A percentile compares a stretch with the other conserved stretches of the same genome.
These are phyloP conservation scores for Hyperopisus bebe DNA, from an alignment of 2,113 vertebrate species.

Conservation along the genomic window DNA sequence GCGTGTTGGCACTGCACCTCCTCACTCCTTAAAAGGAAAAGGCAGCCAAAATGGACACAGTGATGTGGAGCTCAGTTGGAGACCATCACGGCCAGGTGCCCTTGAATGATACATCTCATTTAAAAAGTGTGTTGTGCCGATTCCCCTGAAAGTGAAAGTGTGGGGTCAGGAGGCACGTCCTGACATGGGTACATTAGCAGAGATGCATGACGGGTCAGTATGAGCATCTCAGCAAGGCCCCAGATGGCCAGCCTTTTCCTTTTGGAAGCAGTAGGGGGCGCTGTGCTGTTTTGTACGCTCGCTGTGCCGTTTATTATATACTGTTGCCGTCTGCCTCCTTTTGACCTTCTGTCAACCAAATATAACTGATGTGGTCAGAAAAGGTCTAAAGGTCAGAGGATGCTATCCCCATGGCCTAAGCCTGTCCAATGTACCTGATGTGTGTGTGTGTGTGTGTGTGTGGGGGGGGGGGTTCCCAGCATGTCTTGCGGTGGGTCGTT, in stretches of 20 bases:
- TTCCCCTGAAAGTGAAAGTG: background rate
- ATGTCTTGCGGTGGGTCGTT: background rate
- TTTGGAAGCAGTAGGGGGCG: background rate
- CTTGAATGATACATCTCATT: background rate
- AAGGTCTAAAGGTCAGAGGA: constrained; percentile 30
- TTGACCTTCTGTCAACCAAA: constrained; percentile 29
- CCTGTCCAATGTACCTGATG: background rate
- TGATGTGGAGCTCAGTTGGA: background rate
- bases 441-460: background rate
- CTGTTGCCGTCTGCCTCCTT: constrained; percentile 16
- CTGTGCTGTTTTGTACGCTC: constrained; percentile 46
- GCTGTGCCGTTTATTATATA: constrained; percentile 7
- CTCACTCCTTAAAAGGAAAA: background rate
- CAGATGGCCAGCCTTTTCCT: background rate
- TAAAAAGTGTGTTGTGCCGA: background rate
- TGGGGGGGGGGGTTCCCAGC: background rate
- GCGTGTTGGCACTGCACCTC: background rate
- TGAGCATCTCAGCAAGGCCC: background rate
- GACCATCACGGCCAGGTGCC: background rate
- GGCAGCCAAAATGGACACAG: background rate
- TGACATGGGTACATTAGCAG: background rate
- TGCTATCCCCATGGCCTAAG: background rate
- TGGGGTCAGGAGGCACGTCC: background rate
- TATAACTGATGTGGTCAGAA: constrained; percentile 19
- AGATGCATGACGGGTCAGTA: background rate